Evolutionary conservation across 2,113 vertebrate genomes (phyloP).

Genomic region (Plecotus auritus): DNA sequence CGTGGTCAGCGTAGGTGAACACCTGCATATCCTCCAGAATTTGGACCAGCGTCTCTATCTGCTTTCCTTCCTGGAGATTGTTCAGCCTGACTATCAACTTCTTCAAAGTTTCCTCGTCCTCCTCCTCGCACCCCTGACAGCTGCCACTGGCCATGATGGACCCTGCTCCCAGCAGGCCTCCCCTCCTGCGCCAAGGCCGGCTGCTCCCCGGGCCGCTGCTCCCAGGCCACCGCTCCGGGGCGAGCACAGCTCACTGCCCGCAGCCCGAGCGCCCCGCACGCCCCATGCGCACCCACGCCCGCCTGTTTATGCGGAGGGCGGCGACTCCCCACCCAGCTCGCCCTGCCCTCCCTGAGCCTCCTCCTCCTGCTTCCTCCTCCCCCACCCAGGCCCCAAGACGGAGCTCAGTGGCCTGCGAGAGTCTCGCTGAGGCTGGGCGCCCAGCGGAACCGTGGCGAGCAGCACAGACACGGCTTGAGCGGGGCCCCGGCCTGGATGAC

Average conservation of each 20-base stretch:
- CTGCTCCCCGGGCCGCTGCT: too few relatives aligned
- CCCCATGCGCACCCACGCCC: not conserved
- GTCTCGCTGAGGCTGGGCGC: not conserved
- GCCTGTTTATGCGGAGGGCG: not conserved
- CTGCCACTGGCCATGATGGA: constrained; percentile 73
- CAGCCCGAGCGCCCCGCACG: not conserved
- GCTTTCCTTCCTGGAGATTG: constrained; percentile 87
- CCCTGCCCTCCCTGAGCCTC: not conserved
- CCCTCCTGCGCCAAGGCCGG: not conserved
- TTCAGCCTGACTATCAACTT: constrained; percentile 91
- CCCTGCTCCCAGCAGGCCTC: not conserved
- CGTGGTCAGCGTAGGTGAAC: constrained; percentile 84
- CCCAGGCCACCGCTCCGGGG: not conserved
- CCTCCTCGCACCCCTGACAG: constrained; percentile 70
- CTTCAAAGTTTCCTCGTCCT: constrained; percentile 83
- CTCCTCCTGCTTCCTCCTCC: not conserved
- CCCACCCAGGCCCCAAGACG: not conserved
- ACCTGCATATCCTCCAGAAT: constrained; percentile 90
- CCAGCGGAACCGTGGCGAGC: not conserved
- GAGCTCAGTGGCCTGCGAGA: not conserved
- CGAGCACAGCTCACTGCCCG: rapidly evolving
- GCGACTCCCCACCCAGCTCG: not conserved
- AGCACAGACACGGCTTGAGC: rapidly evolving
- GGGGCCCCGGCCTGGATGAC: not conserved
- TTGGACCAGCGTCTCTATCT: constrained; percentile 87